A percentile compares a stretch with the other conserved stretches of the same genome.
Evolutionary conservation across 2,888 invertebrate species (phyloP).

Genomic region (Teleiodes luculella): DNA sequence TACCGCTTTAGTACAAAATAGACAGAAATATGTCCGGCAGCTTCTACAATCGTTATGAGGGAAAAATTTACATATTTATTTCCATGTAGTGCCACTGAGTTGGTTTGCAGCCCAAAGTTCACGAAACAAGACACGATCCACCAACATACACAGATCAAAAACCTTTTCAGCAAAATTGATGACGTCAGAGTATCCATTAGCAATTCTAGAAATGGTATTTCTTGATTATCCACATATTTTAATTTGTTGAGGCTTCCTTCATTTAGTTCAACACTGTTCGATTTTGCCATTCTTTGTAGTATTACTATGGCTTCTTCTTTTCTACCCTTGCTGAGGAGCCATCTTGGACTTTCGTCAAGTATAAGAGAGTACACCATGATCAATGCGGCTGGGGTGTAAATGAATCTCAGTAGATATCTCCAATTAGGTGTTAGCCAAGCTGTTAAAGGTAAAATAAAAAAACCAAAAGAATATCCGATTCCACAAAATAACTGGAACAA

Average conservation of each 20-base stretch:
- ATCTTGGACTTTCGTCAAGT: constrained; percentile 84
- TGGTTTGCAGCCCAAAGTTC: constrained; percentile 87
- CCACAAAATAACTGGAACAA: constrained; percentile 48
- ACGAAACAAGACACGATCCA: constrained; percentile 84
- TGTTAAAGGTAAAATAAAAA: constrained; percentile 78
- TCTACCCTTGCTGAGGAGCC: constrained; percentile 84
- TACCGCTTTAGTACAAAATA: constrained; percentile 73
- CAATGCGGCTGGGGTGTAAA: constrained; percentile 82
- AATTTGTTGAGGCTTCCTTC: constrained; percentile 36
- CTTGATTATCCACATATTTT: constrained; percentile 31
- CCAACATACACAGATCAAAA: constrained; percentile 48
- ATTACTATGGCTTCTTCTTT: constrained; percentile 80
- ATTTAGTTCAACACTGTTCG: constrained; percentile 42
- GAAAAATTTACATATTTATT: constrained; percentile 88
- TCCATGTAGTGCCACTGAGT: constrained; percentile 85
- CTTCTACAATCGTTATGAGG: constrained; percentile 72
- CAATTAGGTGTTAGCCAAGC: constrained; percentile 83
- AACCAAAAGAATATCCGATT: constrained; percentile 79
- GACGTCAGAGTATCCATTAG: constrained; percentile 38
- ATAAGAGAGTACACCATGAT: constrained; percentile 81
- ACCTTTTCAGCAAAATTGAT: constrained; percentile 37
- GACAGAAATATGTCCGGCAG: constrained; percentile 75
- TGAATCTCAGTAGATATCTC: constrained; percentile 80
- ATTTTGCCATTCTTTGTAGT: constrained; percentile 74
- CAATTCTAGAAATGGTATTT: constrained; percentile 23